Conservation (phyloP, 2,888 invertebrate genomes). For the Mesorhabditis spiculigera region DNA sequence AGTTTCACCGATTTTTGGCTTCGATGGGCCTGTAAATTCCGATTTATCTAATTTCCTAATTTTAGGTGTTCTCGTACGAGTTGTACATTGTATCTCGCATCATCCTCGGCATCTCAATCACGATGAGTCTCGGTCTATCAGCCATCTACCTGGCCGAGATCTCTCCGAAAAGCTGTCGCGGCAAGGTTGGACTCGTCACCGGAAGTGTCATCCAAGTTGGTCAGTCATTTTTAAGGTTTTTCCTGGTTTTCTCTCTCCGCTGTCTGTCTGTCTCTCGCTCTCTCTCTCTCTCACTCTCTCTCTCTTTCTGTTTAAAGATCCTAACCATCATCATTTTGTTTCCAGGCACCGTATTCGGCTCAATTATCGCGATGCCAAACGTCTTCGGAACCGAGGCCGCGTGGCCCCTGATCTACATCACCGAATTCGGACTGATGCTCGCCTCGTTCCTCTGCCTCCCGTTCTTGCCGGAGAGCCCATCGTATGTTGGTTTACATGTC, state of each 20-base stretch:
- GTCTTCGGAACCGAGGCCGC: slow-evolving; percentile 37
- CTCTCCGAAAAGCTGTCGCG: slow-evolving; percentile 46
- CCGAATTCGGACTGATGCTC: slow-evolving; percentile 21
- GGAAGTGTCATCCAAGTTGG: slow-evolving; percentile 43
- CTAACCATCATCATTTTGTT: not conserved
- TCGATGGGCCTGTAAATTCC: too few relatives aligned
- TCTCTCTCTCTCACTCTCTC: too few relatives aligned
- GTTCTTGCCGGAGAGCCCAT: not conserved
- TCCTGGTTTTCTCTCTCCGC: too few relatives aligned
- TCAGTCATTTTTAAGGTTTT: not conserved
- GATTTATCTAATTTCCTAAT: too few relatives aligned
- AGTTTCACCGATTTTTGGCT: too few relatives aligned
- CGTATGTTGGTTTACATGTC: not conserved
- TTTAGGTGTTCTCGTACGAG: slow-evolving; percentile 39
- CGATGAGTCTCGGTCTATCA: slow-evolving; percentile 38
- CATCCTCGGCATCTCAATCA: slow-evolving; percentile 40
- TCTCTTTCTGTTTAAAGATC: not conserved
- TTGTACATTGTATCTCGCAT: slow-evolving; percentile 40
- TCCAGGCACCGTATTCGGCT: slow-evolving; percentile 39
- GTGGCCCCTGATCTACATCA: slow-evolving; percentile 45
- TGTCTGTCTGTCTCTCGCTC: too few relatives aligned
- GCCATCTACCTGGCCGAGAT: slow-evolving; percentile 37
- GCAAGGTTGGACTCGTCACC: slow-evolving; percentile 48
- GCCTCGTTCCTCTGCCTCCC: not conserved
- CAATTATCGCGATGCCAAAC: slow-evolving; percentile 47